Evolutionary conservation across 2,888 invertebrate genomes (phyloP).

Genomic region (Podabrus alpinus): DNA sequence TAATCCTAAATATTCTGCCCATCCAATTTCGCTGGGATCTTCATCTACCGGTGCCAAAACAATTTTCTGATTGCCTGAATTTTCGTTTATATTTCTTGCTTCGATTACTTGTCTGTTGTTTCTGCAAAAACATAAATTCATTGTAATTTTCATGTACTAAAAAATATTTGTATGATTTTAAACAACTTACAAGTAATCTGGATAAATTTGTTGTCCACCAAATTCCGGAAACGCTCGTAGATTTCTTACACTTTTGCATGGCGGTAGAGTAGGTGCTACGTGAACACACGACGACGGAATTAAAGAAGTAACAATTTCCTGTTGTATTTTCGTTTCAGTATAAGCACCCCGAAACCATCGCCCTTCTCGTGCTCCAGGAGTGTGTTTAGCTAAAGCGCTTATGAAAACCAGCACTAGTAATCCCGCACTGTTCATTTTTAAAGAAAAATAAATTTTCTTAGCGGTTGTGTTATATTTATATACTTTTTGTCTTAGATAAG

Average conservation of each 20-base stretch:
- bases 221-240: constrained; percentile 45
- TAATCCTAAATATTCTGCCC: constrained; percentile 52
- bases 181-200: constrained; percentile 15
- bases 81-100: not conserved
- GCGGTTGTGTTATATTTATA: not conserved
- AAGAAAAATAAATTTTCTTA: not conserved
- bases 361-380: constrained; percentile 20
- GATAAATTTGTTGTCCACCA: constrained; percentile 18
- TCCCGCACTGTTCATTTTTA: not conserved
- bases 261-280: constrained; percentile 50
- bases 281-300: constrained; percentile 54
- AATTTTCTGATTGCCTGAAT: constrained; percentile 1
- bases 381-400: constrained; percentile 8
- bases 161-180: not conserved
- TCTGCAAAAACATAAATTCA: not conserved
- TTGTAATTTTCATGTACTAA: not conserved
- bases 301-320: constrained; percentile 45
- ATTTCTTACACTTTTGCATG: constrained; percentile 50
- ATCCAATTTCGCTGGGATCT: constrained; percentile 31
- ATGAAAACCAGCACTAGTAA: constrained; percentile 2
- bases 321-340: constrained; percentile 46
- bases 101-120: not conserved
- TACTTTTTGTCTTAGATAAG: not conserved
- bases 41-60: constrained; percentile 5
- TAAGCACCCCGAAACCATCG: constrained; percentile 39